phyloP scores from a whole-genome alignment of 2,888 invertebrate genomes.

The Hedya salicella region DNA sequence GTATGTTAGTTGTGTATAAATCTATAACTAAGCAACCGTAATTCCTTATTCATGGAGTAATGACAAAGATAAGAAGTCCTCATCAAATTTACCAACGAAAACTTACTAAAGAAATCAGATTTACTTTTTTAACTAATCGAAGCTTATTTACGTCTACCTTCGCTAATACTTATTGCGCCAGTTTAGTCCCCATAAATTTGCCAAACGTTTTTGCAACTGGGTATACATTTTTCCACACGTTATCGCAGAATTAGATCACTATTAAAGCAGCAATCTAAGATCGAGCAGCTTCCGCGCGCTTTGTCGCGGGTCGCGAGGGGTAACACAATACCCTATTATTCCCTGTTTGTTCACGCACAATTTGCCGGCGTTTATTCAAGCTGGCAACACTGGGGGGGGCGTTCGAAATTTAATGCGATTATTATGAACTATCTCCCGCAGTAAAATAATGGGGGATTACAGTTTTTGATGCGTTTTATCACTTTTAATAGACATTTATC shows the following conservation, averaged over 20 bases:
- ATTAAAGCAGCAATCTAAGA: slow-evolving; percentile 29
- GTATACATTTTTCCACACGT: not conserved
- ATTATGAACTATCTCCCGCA: slow-evolving; percentile 50
- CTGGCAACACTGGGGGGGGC: slow-evolving; percentile 70
- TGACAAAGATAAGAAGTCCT: no score
- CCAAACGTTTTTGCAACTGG: not conserved
- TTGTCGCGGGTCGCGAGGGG: slow-evolving; percentile 47
- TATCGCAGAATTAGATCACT: slow-evolving; percentile 32
- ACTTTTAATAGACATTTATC: slow-evolving; percentile 26
- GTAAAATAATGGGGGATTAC: slow-evolving; percentile 40
- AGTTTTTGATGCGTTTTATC: slow-evolving; percentile 42
- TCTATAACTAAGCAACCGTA: no score
- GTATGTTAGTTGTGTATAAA: no score
- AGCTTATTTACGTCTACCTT: no score
- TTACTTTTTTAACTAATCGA: no score
- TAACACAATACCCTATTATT: slow-evolving; percentile 82
- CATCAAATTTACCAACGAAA: no score
- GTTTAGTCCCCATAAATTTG: no score
- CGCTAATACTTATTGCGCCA: no score
- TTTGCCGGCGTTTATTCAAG: slow-evolving; percentile 80
- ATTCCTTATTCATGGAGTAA: no score
- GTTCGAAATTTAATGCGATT: slow-evolving; percentile 64
- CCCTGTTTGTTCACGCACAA: slow-evolving; percentile 82
- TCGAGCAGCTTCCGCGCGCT: slow-evolving; percentile 30
- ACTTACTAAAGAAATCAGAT: no score